Evolutionary conservation across 2,113 vertebrate genomes (phyloP).

Genomic region (Trinectes maculatus): DNA sequence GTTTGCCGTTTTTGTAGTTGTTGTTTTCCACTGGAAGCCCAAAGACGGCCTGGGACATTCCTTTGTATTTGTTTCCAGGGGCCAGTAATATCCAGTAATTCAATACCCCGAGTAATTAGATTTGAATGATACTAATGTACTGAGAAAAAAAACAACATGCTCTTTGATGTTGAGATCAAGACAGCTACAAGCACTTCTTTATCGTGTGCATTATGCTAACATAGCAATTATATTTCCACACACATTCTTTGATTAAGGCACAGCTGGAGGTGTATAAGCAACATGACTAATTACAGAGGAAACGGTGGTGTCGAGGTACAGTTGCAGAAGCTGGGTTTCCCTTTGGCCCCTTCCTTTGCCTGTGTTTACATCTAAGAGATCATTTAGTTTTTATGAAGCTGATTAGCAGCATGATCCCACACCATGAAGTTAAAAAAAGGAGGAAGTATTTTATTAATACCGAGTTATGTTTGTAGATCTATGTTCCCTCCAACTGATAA

Average conservation of each 20-base stretch:
- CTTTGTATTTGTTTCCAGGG: conserved; percentile 69
- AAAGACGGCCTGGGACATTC: conserved; percentile 20
- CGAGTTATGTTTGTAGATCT: background rate
- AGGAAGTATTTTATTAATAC: background rate
- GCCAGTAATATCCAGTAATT: conserved; percentile 69
- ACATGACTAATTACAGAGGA: conserved; percentile 71
- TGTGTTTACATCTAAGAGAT: conserved; percentile 39
- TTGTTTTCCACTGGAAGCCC: conserved; percentile 22
- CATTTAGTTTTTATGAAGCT: conserved; percentile 12
- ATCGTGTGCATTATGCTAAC: conserved; percentile 75
- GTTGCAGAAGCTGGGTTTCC: conserved; percentile 49
- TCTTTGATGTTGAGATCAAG: conserved; percentile 78
- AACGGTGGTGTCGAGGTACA: conserved; percentile 47
- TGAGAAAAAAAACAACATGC: conserved; percentile 59
- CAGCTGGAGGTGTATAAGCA: conserved; percentile 73
- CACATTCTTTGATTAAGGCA: conserved; percentile 73
- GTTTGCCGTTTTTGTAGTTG: conserved; percentile 21
- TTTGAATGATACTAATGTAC: conserved; percentile 71
- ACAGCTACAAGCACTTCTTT: conserved; percentile 68
- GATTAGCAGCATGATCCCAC: conserved; percentile 34
- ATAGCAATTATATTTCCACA: conserved; percentile 78
- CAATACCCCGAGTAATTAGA: conserved; percentile 69
- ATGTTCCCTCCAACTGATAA: no score
- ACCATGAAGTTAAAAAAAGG: conserved; percentile 1
- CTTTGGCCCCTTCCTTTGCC: conserved; percentile 45